Evolutionary conservation across 1,140 invertebrate genomes (phyloP).

Genomic region (Zaprionus africanus): DNA sequence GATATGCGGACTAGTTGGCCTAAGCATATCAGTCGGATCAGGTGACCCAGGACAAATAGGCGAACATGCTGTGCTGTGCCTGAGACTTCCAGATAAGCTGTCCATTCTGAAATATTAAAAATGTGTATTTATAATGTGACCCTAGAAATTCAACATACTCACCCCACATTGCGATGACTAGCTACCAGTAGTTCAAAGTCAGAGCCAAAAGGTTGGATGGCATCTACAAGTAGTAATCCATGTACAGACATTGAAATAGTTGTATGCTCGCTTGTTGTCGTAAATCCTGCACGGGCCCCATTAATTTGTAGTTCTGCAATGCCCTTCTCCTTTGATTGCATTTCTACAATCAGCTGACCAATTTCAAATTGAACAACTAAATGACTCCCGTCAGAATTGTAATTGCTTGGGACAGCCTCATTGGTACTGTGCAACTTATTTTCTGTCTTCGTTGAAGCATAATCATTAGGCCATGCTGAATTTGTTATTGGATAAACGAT

Average conservation of each 20-base stretch:
- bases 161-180: constrained; percentile 96
- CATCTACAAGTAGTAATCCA: constrained; percentile 96
- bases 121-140: background rate
- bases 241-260: constrained; percentile 94
- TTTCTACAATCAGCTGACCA: constrained; percentile 94
- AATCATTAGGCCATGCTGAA: constrained; percentile 56
- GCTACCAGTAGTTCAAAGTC: constrained; percentile 97
- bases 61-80: constrained; percentile 95
- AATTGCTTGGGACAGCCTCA: constrained; percentile 46
- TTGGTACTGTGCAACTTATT: constrained; percentile 35
- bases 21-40: constrained; percentile 83
- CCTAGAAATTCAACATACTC: constrained; percentile 24
- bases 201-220: constrained; percentile 96
- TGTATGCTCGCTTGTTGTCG: constrained; percentile 88
- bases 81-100: constrained; percentile 95
- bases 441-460: constrained; percentile 78
- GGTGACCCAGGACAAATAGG: constrained; percentile 91
- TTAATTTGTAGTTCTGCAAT: constrained; percentile 96
- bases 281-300: constrained; percentile 91
- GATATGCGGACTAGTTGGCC: constrained; percentile 84
- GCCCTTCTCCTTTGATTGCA: constrained; percentile 92
- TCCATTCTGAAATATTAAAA: constrained; percentile 89
- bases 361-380: constrained; percentile 94
- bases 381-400: constrained; percentile 85
- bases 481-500: constrained; percentile 84